Base-by-base conservation (phyloP, 2,797 vertebrate genomes). In the Distichodus sexfasciatus region DNA sequence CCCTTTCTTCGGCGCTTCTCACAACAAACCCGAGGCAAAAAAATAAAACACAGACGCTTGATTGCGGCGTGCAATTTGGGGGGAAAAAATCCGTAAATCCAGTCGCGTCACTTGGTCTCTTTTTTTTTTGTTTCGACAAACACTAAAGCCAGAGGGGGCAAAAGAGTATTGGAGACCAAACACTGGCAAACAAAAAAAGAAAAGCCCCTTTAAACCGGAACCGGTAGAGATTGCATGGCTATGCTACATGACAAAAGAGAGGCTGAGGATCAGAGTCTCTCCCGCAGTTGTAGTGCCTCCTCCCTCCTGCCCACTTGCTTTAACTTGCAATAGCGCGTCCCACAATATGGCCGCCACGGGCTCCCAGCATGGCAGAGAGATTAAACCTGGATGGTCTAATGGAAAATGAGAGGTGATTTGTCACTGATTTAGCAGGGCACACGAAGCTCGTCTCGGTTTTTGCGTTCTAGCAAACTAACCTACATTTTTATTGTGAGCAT, bases 201-300 rank as follows among this genome's bases (percentile, higher is more conserved):
- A 47, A 23, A 15, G 10, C 19, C 44, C 53, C 66, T 62, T 63
- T 70, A 75, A 81, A 76, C 76, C 72, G 83, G 74, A 84, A 74
- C 73, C 77, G 87, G 80, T 82, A 82, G 75, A 79, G 48, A 76
- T 59, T 70, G 74, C 71, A 79, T 77, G 76, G 59, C 72, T 76
- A 81, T 83, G 74, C 84, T 81, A 60, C 80, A 87, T 84, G 86
- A 91, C 87, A 92, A 90, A 86, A 89, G 87, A 79, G 53, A 68
- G 81, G 76, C 79, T 71, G 71, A 86, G 85, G 87, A 88, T 83
- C 69, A 61, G 81, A 79, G 68, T 83, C 81, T 43, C 76, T 53
- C 71, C 74, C 65, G 59, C 67, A 76, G 63, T 68, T 71, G 63
- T 70, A 57, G 44, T 67, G 38, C 71, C 63, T 80, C 53, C 68